phyloP scores from a whole-genome alignment of 2,113 vertebrate species.

The Anas platyrhynchos region DNA sequence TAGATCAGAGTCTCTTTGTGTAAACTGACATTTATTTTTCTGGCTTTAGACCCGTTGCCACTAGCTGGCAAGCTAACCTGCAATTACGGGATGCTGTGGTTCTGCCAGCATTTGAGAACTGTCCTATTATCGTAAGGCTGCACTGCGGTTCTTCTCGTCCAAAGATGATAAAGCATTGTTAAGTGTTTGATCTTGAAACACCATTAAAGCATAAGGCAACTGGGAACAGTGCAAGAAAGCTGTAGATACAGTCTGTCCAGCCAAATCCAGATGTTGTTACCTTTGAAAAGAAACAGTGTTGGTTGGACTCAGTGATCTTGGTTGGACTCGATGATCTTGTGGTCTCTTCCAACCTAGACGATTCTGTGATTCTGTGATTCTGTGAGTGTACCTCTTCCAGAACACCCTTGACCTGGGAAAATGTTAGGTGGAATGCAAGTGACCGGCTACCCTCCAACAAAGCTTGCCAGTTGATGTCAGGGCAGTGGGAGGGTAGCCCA shows the following conservation, averaged over 20 bases:
- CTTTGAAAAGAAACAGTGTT: neutral
- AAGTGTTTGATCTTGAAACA: constrained; percentile 11
- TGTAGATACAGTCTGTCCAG: neutral
- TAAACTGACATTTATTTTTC: constrained; percentile 6
- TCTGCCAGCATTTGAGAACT: neutral
- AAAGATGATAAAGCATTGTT: neutral
- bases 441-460: neutral
- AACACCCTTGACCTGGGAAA: neutral
- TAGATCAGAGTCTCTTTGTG: neutral
- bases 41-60: neutral
- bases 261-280: neutral
- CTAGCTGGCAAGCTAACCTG: neutral
- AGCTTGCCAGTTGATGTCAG: neutral
- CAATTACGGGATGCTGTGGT: neutral
- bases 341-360: too few species aligned
- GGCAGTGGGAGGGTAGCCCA: neutral
- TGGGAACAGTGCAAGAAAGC: neutral
- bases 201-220: neutral
- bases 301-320: too few species aligned
- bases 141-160: neutral
- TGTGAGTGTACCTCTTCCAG: neutral
- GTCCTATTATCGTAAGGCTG: neutral
- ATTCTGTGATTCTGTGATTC: too few species aligned
- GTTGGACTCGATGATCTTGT: too few species aligned
- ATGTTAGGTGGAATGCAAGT: neutral